These are phyloP conservation scores for Bombyx mori DNA, from an alignment of 1,140 invertebrate genomes.

Conservation along the genomic window ASM3026992v2 NC_085115.1:2573001-2573500, in stretches of 20 bases:
- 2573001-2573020: background rate
- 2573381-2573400: background rate
- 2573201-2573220: too few species aligned
- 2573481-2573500: slow-evolving; percentile 64
- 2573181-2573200: too few species aligned
- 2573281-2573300: background rate
- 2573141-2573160: too few species aligned
- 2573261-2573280: too few species aligned
- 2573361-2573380: background rate
- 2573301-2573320: background rate
- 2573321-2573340: too few species aligned
- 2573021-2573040: background rate
- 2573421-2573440: slow-evolving; percentile 28
- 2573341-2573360: background rate
- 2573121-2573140: background rate
- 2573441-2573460: slow-evolving; percentile 49
- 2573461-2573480: slow-evolving; percentile 60
- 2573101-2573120: background rate
- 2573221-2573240: too few species aligned
- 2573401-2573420: background rate
- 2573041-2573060: background rate
- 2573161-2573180: background rate
- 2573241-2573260: too few species aligned
- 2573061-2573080: background rate
- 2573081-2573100: background rate